phyloP scores from a whole-genome alignment of 1,140 invertebrate species.

The Drosophila ogumai region DNA sequence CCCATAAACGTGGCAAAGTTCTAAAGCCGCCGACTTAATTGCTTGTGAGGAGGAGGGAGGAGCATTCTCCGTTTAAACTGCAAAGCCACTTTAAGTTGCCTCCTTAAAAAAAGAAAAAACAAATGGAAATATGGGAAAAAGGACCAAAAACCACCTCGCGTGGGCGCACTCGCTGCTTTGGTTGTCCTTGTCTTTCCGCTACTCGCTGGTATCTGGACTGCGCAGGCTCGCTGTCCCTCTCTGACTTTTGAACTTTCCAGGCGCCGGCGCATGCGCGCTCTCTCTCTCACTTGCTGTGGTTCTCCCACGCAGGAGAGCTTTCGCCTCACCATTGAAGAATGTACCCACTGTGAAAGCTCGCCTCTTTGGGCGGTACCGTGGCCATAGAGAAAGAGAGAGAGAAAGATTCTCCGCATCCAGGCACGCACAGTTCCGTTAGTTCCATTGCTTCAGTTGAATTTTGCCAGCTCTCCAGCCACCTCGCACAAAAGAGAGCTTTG shows the following conservation, averaged over 20 bases:
- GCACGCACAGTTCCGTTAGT: constrained; percentile 35
- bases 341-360: constrained; percentile 54
- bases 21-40: constrained; percentile 57
- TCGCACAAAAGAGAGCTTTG: constrained; percentile 38
- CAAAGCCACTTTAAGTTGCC: constrained; percentile 59
- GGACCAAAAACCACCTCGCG: constrained; percentile 29
- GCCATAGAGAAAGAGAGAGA: constrained; percentile 4
- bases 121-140: constrained; percentile 17
- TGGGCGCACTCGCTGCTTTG: constrained; percentile 55
- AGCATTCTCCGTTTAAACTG: constrained; percentile 49
- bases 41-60: constrained; percentile 12
- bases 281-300: background rate
- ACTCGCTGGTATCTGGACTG: constrained; percentile 51
- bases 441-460: constrained; percentile 40
- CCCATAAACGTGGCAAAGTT: constrained; percentile 62
- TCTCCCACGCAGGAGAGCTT: constrained; percentile 34
- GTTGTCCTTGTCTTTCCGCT: constrained; percentile 60
- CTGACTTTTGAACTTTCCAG: constrained; percentile 39
- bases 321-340: constrained; percentile 60
- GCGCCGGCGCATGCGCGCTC: constrained; percentile 12
- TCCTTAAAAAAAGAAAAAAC: constrained; percentile 13
- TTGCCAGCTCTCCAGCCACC: constrained; percentile 49
- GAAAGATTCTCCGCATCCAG: constrained; percentile 23
- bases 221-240: constrained; percentile 31
- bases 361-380: constrained; percentile 72